Evolutionary conservation across 2,888 invertebrate genomes (phyloP), one percentile per base, ranked within the genome.

Genomic region (Drosophila stalkeri): DNA sequence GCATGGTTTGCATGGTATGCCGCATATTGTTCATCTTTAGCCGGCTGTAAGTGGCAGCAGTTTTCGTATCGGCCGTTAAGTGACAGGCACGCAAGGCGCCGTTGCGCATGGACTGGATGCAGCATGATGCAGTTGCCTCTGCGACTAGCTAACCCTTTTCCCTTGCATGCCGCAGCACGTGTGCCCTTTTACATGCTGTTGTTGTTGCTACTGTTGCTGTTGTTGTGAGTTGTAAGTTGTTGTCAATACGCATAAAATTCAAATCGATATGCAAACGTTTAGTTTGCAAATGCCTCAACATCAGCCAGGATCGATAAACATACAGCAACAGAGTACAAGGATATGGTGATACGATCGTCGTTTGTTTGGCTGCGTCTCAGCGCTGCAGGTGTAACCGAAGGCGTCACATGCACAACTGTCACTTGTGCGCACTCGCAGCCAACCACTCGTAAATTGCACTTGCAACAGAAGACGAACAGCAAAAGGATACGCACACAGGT

Each of bases 21-120:
- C 63, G 71, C 61, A 75, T 76, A 75, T 76, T 81, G 75, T 81
- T 77, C 84, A 64, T 74, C 86, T 75, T 80, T 77, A 76, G 69
- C 73, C 64, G 72, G 65, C 82, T 44, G 75, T 82, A 83, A 86
- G 84, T 80, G 78, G 79, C 64, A 70, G 64, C 55, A 67, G 72
- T 73, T 61, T 69, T 66, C 59, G 77, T 70, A 71, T 49, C 68
- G 65, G 27, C 70, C 68, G 64, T 70, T 89, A 88, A 91, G 67
- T 91, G 91, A 90, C 91, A 90, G 88, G 83, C 89, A 90, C 89
- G 89, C 89, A 91, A 90, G 81, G 80, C 86, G 86, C 86, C 82
- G 64, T 57, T 59, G 49, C 67, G 63, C 37, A 65, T 63, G 74
- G 64, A 43, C 62, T 67, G 33, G 46, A 39, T 49, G 20, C 62